Percentiles rank a stretch among this genome's conserved stretches.
phyloP scores from a whole-genome alignment of 2,888 invertebrate species.

The Drosophila nigritarsus region DNA sequence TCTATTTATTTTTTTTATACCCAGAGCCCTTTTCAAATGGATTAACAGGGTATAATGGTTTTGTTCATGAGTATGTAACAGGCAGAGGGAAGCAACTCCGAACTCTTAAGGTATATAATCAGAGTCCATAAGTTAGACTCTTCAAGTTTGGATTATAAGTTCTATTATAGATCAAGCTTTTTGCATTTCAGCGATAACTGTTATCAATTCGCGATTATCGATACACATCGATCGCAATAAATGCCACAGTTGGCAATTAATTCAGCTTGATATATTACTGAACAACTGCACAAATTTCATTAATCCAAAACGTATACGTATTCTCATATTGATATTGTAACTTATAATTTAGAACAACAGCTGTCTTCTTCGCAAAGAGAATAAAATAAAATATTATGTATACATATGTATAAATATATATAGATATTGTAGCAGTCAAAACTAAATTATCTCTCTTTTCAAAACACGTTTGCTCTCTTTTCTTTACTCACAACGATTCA shows the following conservation, averaged over 20 bases:
- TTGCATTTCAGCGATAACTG: background rate
- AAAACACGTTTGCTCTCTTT: too few relatives aligned
- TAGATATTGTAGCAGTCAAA: too few relatives aligned
- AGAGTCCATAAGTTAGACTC: background rate
- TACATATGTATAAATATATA: background rate
- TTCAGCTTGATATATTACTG: background rate
- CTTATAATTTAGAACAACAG: background rate
- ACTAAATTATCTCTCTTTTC: too few relatives aligned
- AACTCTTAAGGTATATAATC: background rate
- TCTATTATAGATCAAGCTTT: background rate
- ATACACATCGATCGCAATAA: background rate
- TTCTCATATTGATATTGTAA: background rate
- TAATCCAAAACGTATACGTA: too few relatives aligned
- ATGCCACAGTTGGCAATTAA: background rate
- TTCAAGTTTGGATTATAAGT: background rate
- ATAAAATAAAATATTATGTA: background rate
- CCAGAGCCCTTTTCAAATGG: background rate
- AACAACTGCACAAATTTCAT: too few relatives aligned
- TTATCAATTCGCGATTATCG: background rate
- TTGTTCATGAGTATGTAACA: background rate
- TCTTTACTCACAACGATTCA: too few relatives aligned
- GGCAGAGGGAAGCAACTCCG: background rate
- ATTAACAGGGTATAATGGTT: background rate
- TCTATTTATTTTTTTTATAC: constrained; percentile 3
- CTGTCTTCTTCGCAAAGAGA: too few relatives aligned